Conservation (phyloP, 2,797 vertebrate genomes). For the Peromyscus eremicus region DNA sequence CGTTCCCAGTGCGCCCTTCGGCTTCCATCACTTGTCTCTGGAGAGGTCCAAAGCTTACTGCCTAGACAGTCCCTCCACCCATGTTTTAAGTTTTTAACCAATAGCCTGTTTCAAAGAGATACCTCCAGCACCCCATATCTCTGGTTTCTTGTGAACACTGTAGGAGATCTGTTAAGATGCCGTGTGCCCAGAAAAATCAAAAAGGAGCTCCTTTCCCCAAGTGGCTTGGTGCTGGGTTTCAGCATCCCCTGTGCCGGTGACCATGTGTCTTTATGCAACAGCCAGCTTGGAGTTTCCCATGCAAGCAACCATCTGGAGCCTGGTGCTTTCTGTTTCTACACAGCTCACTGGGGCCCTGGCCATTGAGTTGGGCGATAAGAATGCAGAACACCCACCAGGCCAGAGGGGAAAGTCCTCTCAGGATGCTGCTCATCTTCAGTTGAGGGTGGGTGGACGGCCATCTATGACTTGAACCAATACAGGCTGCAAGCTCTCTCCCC, state of each 20-base stretch:
- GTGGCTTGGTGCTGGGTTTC: neutral
- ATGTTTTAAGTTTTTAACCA: neutral
- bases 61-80: neutral
- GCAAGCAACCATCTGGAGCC: neutral
- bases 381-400: neutral
- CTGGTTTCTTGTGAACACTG: neutral
- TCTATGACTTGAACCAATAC: neutral
- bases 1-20: neutral
- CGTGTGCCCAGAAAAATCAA: neutral
- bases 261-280: neutral
- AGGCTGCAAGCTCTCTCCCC: neutral
- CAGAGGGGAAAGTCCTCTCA: neutral
- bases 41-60: slow-evolving; percentile 2
- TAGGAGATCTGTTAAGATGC: neutral
- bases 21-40: neutral
- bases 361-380: neutral
- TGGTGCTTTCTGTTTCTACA: neutral
- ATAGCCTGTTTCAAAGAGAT: slow-evolving; percentile 31
- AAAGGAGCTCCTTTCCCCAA: neutral
- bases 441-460: neutral
- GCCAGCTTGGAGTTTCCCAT: neutral
- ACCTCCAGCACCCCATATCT: slow-evolving; percentile 21
- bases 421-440: neutral
- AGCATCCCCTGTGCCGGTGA: neutral
- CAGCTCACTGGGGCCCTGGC: neutral